Base-by-base conservation (phyloP, 2,888 invertebrate genomes). In the Leptinotarsa tumamoca region DNA sequence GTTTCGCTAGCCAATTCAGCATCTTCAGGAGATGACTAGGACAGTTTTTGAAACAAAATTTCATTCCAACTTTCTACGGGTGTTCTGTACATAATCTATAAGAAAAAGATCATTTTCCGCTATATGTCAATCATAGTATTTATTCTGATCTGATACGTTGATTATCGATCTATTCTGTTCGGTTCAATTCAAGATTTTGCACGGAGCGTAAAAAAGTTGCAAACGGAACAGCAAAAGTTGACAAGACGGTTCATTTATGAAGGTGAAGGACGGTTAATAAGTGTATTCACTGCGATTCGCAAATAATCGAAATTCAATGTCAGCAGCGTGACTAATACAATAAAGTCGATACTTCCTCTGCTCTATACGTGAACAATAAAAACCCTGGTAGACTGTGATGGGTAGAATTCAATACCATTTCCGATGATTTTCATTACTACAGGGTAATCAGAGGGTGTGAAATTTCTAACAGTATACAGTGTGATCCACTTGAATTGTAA, bases 251-350 rank as follows among this genome's bases (percentile, higher is more conserved):
- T 63, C 63, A 63, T 63, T 63, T 63, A 7, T n/a, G n/a, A 63
- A 63, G 63, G 63, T 63, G 27, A 63, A 63, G 63, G 63, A 63
- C 63, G 63, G 63, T 63, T 63, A 43, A 63, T 43, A n/a, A 33
- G 33, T 63, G 63, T 33, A 33, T 63, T 33, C 27, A 63, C 63
- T 63, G n/a, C 27, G 27, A 63, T 63, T 63, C 33, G 58, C 27
- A 63, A 63, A 63, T 63, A 63, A 63, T 63, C 63, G 3, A 5
- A 63, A 63, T 63, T 63, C 63, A 63, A 63, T 63, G 63, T 63
- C 63, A 63, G 13, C 63, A 13, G 63, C 43, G 63, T 63, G 63
- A 63, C 63, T 27, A 63, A 63, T 58, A 33, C 63, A 63, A 43
- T 63, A 33, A 63, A 63, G 27, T 63, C 63, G 63, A 63, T 43